Conservation (phyloP, 37 sponge, comb jelly and placozoan species). For the Dysidea cf. avara region DNA sequence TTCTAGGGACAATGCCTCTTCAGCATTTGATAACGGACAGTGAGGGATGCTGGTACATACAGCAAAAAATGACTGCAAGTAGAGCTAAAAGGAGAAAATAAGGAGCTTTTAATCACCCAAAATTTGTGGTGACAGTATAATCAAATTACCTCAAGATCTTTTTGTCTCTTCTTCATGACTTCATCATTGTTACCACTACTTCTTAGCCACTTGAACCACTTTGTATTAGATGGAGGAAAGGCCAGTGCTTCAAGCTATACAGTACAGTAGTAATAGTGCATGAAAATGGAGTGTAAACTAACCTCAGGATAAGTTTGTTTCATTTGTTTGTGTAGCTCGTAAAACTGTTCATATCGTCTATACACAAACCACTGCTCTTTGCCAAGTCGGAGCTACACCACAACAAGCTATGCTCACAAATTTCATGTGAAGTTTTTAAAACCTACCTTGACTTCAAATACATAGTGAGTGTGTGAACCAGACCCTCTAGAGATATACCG, state of each 20-base stretch:
- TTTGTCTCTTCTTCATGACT: constrained; percentile 47
- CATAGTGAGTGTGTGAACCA: constrained; percentile 32
- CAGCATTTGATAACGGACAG: constrained; percentile 12
- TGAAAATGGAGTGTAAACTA: not conserved
- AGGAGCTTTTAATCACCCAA: not conserved
- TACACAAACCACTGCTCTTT: constrained; percentile 44
- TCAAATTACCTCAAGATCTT: constrained; percentile 40
- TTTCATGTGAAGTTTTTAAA: not conserved
- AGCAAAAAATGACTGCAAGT: constrained; percentile 43
- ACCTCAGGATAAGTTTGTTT: constrained; percentile 36
- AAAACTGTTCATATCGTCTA: constrained; percentile 52
- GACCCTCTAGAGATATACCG: constrained; percentile 25
- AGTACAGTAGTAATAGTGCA: not conserved
- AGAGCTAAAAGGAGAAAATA: constrained; percentile 14
- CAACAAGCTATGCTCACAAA: too few relatives aligned
- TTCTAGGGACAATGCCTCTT: not conserved
- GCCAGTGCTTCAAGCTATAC: constrained; percentile 27
- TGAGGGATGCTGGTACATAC: constrained; percentile 29
- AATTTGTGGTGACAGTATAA: not conserved
- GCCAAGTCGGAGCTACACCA: constrained; percentile 6
- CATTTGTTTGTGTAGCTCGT: constrained; percentile 39
- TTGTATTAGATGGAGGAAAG: constrained; percentile 50
- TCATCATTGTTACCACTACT: constrained; percentile 43
- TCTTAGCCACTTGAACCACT: constrained; percentile 15
- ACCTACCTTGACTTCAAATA: constrained; percentile 63